A percentile compares a stretch with the other conserved stretches of the same genome.
These are phyloP conservation scores for Drosophila equinoxialis DNA, from an alignment of 1,140 invertebrate species.

Conservation along the genomic window DNA sequence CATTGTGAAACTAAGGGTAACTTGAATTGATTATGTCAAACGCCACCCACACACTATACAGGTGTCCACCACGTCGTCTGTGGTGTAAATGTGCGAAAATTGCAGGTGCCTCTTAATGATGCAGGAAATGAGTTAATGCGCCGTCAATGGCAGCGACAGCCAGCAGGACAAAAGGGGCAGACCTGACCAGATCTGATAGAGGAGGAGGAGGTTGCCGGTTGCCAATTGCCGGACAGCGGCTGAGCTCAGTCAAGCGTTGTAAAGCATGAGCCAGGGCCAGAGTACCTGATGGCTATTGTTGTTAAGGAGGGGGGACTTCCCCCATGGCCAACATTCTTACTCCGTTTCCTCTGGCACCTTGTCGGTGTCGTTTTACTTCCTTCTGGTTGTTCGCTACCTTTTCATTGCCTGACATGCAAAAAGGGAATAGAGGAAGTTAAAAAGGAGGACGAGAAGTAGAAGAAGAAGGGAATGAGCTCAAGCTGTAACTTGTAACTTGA, in stretches of 20 bases:
- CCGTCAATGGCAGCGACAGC: slow-evolving; percentile 56
- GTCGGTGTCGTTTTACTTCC: not conserved
- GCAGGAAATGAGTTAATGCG: slow-evolving; percentile 77
- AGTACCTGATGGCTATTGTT: slow-evolving; percentile 39
- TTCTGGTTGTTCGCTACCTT: not conserved
- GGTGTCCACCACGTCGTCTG: slow-evolving; percentile 14
- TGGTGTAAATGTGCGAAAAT: slow-evolving; percentile 62
- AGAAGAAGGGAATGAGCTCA: not conserved
- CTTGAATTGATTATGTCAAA: slow-evolving; percentile 50
- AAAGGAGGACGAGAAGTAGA: not conserved
- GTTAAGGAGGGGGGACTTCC: not conserved
- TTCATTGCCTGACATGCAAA: slow-evolving; percentile 20
- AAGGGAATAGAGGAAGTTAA: not conserved
- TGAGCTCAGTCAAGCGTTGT: slow-evolving; percentile 41
- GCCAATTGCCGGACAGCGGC: not conserved
- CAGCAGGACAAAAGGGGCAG: slow-evolving; percentile 16
- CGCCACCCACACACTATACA: slow-evolving; percentile 1
- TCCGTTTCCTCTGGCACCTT: not conserved
- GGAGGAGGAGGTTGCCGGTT: no score
- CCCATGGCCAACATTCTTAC: not conserved
- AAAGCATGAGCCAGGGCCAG: slow-evolving; percentile 11
- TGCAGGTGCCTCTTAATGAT: slow-evolving; percentile 74
- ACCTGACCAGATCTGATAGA: not conserved
- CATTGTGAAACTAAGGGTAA: not conserved
- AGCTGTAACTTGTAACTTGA: slow-evolving; percentile 36